phyloP scores from a whole-genome alignment of 2,888 invertebrate species.

The Temnothorax ravouxi region DNA sequence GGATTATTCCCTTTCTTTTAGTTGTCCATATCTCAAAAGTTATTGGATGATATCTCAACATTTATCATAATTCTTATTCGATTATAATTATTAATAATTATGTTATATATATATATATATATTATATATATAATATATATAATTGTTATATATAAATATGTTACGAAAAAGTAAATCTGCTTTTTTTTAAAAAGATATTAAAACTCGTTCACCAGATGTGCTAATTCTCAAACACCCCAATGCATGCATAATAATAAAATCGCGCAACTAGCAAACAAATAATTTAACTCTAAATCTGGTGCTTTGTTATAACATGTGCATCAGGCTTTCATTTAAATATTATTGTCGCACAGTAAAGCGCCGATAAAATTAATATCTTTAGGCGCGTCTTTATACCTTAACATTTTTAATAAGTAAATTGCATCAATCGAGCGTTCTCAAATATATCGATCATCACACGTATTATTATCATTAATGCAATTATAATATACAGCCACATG shows the following conservation, averaged over 20 bases:
- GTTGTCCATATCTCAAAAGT: neutral
- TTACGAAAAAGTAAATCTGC: neutral
- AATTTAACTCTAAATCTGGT: constrained; percentile 54
- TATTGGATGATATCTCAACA: neutral
- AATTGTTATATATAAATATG: neutral
- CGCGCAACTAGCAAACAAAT: neutral
- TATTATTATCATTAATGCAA: constrained; percentile 53
- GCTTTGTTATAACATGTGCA: constrained; percentile 68
- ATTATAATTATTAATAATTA: constrained; percentile 18
- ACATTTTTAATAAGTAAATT: constrained; percentile 29
- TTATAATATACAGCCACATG: constrained; percentile 15
- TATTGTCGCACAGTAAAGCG: constrained; percentile 70
- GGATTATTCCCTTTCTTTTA: neutral
- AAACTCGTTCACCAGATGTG: neutral
- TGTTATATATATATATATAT: neutral
- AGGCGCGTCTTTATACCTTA: constrained; percentile 56
- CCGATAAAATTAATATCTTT: constrained; percentile 60
- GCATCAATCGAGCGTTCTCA: constrained; percentile 34
- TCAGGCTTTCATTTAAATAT: constrained; percentile 64
- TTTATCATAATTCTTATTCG: constrained; percentile 9
- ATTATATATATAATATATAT: too few relatives aligned
- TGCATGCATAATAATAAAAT: constrained; percentile 8
- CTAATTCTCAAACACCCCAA: constrained; percentile 18
- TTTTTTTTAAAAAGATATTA: neutral
- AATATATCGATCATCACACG: constrained; percentile 53